Conservation (phyloP, 1,140 invertebrate genomes). For the Rhagoletis zephyria region DNA sequence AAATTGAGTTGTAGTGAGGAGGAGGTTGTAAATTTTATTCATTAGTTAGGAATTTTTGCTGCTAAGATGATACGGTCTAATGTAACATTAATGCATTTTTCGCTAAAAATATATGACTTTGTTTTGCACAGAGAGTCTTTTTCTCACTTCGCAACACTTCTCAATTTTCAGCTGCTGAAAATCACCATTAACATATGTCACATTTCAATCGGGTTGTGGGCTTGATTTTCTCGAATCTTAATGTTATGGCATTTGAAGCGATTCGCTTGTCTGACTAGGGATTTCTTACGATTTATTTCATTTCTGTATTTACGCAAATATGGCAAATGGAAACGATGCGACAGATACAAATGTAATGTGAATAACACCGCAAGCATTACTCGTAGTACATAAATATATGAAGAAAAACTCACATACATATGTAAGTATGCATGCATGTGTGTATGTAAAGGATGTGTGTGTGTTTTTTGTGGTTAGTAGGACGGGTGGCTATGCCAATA, state of each 20-base stretch:
- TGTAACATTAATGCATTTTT: too few species aligned
- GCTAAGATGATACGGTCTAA: too few species aligned
- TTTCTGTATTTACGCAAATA: constrained; percentile 20
- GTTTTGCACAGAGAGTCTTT: background rate
- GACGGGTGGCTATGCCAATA: constrained; percentile 6
- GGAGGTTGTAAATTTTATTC: too few species aligned
- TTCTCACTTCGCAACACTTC: background rate
- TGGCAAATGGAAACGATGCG: background rate
- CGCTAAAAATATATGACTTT: background rate
- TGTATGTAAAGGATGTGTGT: too few species aligned
- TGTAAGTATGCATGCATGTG: background rate
- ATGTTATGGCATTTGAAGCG: background rate
- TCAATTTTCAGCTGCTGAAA: background rate
- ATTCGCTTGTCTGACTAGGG: constrained; percentile 24
- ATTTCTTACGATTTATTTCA: constrained; percentile 40
- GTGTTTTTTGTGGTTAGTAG: background rate
- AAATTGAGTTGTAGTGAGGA: too few species aligned
- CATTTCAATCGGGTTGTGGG: background rate
- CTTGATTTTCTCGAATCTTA: background rate
- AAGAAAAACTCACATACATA: too few species aligned
- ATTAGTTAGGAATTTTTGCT: too few species aligned
- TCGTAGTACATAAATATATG: too few species aligned
- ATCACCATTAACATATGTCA: constrained; percentile 14
- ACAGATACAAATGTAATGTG: background rate
- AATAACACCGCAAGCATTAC: background rate